Evolutionary conservation across 2,888 invertebrate genomes (phyloP).

Genomic region (Euphydryas editha): DNA sequence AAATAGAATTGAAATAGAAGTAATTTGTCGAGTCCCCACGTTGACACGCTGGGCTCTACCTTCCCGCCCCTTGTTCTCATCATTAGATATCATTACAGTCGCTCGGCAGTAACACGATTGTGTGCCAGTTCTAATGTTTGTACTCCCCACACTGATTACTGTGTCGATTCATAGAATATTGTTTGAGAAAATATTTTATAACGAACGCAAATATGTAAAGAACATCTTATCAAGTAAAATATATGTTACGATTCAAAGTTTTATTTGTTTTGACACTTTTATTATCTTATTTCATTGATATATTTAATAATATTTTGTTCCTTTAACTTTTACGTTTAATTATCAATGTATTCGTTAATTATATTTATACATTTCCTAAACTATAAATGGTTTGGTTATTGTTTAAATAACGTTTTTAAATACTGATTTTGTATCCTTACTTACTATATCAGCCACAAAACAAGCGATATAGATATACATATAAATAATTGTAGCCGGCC

Average conservation of each 20-base stretch:
- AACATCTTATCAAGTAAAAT: not conserved
- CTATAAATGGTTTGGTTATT: too few species aligned
- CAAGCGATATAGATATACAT: too few species aligned
- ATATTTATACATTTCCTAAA: too few species aligned
- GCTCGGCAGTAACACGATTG: conserved; percentile 16
- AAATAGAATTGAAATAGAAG: conserved; percentile 18
- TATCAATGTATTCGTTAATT: too few species aligned
- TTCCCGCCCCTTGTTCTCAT: conserved; percentile 37
- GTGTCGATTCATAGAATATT: conserved; percentile 10
- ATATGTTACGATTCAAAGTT: not conserved
- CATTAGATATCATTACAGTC: conserved; percentile 40
- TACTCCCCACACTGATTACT: conserved; percentile 19
- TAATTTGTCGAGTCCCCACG: conserved; percentile 28
- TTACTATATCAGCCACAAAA: too few species aligned
- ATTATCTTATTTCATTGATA: too few species aligned
- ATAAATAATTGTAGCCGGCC: too few species aligned
- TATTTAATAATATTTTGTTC: too few species aligned
- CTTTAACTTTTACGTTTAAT: too few species aligned
- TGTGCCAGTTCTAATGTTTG: conserved; percentile 19
- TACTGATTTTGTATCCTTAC: too few species aligned
- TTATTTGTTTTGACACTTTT: not conserved
- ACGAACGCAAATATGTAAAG: not conserved
- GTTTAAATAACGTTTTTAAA: too few species aligned
- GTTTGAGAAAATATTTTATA: conserved; percentile 1
- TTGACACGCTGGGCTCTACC: conserved; percentile 25